phyloP scores from a whole-genome alignment of 1,140 invertebrate genomes.

The Bombus waltoni region DNA sequence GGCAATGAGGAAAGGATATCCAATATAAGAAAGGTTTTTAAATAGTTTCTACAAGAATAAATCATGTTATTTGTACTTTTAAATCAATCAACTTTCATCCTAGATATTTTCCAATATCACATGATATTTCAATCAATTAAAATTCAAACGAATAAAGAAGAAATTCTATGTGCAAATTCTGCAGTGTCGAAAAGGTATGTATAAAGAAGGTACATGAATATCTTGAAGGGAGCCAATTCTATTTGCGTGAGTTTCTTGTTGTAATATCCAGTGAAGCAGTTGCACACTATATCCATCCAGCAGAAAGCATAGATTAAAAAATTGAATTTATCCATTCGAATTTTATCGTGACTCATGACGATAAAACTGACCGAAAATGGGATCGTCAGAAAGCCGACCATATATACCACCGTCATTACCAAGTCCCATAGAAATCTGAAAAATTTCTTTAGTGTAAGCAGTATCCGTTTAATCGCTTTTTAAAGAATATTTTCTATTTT shows the following conservation, averaged over 20 bases:
- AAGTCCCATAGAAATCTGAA: slow-evolving; percentile 77
- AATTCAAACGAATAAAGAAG: neutral
- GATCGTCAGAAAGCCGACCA: slow-evolving; percentile 73
- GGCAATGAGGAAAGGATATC: slow-evolving; percentile 77
- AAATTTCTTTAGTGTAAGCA: slow-evolving; percentile 1
- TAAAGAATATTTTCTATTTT: neutral
- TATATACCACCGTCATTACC: slow-evolving; percentile 71
- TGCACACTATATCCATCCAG: slow-evolving; percentile 75
- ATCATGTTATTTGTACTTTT: neutral
- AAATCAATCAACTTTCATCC: neutral
- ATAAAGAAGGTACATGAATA: slow-evolving; percentile 67
- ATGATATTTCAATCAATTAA: neutral
- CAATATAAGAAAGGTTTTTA: slow-evolving; percentile 67
- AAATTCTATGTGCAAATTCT: neutral
- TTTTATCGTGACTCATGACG: slow-evolving; percentile 69
- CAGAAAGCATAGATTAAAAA: slow-evolving; percentile 73
- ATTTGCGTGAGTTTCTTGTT: slow-evolving; percentile 57
- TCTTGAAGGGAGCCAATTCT: slow-evolving; percentile 68
- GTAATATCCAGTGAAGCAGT: slow-evolving; percentile 74
- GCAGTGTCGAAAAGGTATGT: neutral
- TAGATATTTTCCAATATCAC: neutral
- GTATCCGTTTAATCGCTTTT: too few species aligned
- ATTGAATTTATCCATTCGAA: slow-evolving; percentile 71
- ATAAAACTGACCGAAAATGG: slow-evolving; percentile 76
- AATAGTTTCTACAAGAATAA: slow-evolving; percentile 66